Base-by-base conservation (phyloP, 1,140 invertebrate genomes). In the Vanessa tameamea region DNA sequence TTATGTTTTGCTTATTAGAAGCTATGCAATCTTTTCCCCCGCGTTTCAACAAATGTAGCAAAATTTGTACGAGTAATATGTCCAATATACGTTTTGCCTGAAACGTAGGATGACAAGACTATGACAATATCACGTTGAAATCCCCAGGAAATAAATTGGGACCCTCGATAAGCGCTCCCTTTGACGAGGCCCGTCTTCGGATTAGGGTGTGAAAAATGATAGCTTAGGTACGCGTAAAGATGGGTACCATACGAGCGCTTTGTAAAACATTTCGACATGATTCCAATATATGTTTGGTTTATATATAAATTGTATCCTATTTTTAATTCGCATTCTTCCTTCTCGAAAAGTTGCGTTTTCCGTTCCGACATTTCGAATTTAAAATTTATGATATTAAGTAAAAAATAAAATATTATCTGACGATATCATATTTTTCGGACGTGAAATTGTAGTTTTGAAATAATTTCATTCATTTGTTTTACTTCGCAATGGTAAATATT, bases 201-300 rank as follows among this genome's bases (percentile, higher is more conserved):
- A 92, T 92, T 92, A 92, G 85, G 85, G 76, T 73, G 84, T 91
- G 90, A 92, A 91, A 92, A 92, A 91, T 91, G 85, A 91, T 89
- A 86, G 88, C 88, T 89, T 84, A 86, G 81, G 77, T 79, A 77
- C 53, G 53, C 69, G 78, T 72, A 78, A 61, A 73, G 75, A 81
- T 72, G 79, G 78, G 80, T 76, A 77, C 57, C 76, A 69, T 71
- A 72, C 66, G 77, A 77, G 74, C 81, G 75, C 82, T 85, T 83
- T 86, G 87, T 86, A 77, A 84, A 73, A 78, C 65, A 74, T 80
- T 77, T 74, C 37, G 59, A 69, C 72, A 65, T 73, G 72, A 57
- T 69, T 47, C 63, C 59, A 59, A 71, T 48, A 69, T 64, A 64
- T 69, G 48, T 57, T 1, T 55, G 26, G 26, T 43, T 43, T 6